A percentile compares a stretch with the other conserved stretches of the same genome.
phyloP scores from a whole-genome alignment of 2,888 invertebrate genomes.

The Scrobipalpa atriplicella region DNA sequence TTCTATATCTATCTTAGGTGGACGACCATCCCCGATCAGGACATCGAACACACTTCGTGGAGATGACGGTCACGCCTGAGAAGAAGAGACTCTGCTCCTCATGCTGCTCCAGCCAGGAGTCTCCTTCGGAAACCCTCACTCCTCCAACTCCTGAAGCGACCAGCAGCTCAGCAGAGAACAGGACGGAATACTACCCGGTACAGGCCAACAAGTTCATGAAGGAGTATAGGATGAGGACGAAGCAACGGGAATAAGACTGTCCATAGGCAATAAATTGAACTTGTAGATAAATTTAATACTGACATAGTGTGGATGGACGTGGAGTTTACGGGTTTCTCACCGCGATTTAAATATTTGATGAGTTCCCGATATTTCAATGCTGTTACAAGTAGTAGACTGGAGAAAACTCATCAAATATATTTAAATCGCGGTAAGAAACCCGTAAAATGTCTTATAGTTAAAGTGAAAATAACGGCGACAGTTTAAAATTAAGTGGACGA shows the following conservation, averaged over 20 bases:
- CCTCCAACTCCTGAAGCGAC: conserved; percentile 34
- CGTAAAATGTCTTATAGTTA: too few relatives aligned
- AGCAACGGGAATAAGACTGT: conserved; percentile 40
- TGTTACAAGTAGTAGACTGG: too few relatives aligned
- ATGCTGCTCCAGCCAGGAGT: conserved; percentile 47
- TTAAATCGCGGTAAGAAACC: too few relatives aligned
- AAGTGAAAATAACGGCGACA: too few relatives aligned
- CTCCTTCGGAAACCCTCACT: conserved; percentile 57
- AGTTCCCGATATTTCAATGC: too few relatives aligned
- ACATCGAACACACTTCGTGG: not conserved
- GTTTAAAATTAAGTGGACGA: too few relatives aligned
- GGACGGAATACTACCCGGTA: conserved; percentile 62
- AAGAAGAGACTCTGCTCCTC: conserved; percentile 21
- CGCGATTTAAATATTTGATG: too few relatives aligned
- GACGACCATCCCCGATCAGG: not conserved
- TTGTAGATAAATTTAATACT: not conserved
- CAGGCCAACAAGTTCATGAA: conserved; percentile 67
- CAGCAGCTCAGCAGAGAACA: conserved; percentile 64
- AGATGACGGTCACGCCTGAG: conserved; percentile 11
- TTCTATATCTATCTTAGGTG: not conserved
- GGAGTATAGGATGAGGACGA: conserved; percentile 47
- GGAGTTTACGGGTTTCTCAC: too few relatives aligned
- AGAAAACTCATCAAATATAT: too few relatives aligned
- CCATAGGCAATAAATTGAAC: conserved; percentile 33
- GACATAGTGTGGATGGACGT: too few relatives aligned